These are phyloP conservation scores for Ploceus nigricollis DNA, from an alignment of 2,113 vertebrate genomes.

Conservation along the genomic window DNA sequence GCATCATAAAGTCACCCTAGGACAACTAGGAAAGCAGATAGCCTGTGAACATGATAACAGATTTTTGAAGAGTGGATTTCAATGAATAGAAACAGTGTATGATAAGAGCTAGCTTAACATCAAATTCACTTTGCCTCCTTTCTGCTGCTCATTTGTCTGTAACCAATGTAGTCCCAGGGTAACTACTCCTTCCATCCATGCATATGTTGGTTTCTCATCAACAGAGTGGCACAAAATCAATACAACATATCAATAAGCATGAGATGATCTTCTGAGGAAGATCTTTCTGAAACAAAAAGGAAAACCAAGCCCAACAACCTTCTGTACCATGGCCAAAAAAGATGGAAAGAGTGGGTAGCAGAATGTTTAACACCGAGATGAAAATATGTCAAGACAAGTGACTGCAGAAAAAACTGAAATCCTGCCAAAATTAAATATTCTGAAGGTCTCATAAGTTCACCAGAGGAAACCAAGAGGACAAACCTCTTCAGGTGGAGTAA, in stretches of 20 bases:
- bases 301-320: neutral
- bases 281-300: neutral
- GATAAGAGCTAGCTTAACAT: neutral
- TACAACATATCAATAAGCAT: neutral
- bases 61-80: neutral
- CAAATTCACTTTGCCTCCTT: neutral
- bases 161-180: neutral
- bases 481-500: neutral
- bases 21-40: neutral
- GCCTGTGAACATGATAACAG: neutral
- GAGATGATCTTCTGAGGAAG: neutral
- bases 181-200: neutral
- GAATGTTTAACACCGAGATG: neutral
- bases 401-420: neutral
- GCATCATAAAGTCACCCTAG: neutral
- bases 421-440: neutral
- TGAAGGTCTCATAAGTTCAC: neutral
- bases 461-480: neutral
- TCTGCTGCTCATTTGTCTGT: neutral
- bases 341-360: neutral
- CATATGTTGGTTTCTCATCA: neutral
- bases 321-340: neutral
- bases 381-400: neutral
- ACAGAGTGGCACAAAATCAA: neutral
- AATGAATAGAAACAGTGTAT: neutral